Evolutionary conservation across 2,113 vertebrate genomes (phyloP).

Genomic region (Microtus oregoni): DNA sequence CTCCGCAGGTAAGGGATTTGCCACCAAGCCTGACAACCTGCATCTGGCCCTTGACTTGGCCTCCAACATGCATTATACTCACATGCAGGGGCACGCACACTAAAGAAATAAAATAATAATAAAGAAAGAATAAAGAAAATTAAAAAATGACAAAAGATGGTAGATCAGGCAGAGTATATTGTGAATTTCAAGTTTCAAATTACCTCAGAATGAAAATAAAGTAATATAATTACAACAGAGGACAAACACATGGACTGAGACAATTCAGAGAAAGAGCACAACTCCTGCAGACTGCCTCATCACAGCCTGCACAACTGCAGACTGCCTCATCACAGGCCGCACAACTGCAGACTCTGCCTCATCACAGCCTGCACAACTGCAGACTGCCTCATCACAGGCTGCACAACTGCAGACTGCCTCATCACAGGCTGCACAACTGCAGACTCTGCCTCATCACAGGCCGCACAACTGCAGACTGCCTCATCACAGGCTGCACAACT

Average conservation of each 20-base stretch:
- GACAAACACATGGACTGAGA: background rate
- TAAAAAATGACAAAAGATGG: background rate
- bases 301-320: background rate
- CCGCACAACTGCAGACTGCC: no score
- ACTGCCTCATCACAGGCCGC: no score
- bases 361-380: no score
- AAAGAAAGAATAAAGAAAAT: background rate
- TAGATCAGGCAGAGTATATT: background rate
- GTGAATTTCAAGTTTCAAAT: slow-evolving; percentile 32
- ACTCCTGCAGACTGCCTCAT: background rate
- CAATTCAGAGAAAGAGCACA: background rate
- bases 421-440: no score
- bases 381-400: no score
- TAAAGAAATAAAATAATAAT: background rate
- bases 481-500: no score
- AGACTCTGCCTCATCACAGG: background rate
- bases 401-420: background rate
- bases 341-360: background rate
- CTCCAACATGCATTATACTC: background rate
- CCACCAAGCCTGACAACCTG: background rate
- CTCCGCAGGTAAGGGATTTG: background rate
- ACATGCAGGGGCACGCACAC: no score
- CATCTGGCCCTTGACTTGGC: background rate
- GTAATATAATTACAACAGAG: background rate
- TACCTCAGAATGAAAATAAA: slow-evolving; percentile 29